Base-by-base conservation (phyloP, 2,113 vertebrate species). In the Tachysurus fulvidraco region DNA sequence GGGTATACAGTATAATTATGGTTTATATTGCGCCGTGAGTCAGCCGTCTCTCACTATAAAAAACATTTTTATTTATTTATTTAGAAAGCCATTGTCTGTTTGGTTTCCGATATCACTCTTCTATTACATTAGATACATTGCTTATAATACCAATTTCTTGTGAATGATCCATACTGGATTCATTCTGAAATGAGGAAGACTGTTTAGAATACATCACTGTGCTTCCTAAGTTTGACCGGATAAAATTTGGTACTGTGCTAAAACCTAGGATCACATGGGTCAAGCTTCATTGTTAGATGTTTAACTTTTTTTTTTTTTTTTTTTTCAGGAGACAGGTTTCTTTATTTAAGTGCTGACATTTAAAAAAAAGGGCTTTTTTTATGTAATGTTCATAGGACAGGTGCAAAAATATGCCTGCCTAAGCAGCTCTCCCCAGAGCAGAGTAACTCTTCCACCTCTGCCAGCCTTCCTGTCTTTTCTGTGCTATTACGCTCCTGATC, bases 401-500 rank as follows among this genome's bases (percentile, higher is more conserved):
- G 85, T 82, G 73, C 67, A 87, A 81, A 88, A 85, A 54, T 55
- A 44, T 84, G 44, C 60, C 69, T 60, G 62, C 71, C 88, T 84
- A 17, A 50, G 54, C 59, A 65, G 5, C 9, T 71, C 76, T 88
- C 67, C 76, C 67, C 57, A 19, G 54, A 78, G 74, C 59, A 74
- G 78, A 69, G 65, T 17, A 73, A 86, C 86, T 87, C 85, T 71
- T 77, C 36, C 67, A 41, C 83, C 69, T 81, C 88, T 74, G 87
- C 89, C 65, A 87, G 77, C 84, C 87, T 65, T 81, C 88, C 87
- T 60, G 83, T 44, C 82, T 80, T 59, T 36, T 83, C 76, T 65
- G 36, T 81, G 41, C 59, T 55, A 59, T 28, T 12, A 13, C 19
- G 50, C 62, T 50, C 12, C n/a, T 16, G 7, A 57, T 85, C 41